Base-by-base conservation (phyloP, 1,140 invertebrate species). In the Nasonia longicornis region DNA sequence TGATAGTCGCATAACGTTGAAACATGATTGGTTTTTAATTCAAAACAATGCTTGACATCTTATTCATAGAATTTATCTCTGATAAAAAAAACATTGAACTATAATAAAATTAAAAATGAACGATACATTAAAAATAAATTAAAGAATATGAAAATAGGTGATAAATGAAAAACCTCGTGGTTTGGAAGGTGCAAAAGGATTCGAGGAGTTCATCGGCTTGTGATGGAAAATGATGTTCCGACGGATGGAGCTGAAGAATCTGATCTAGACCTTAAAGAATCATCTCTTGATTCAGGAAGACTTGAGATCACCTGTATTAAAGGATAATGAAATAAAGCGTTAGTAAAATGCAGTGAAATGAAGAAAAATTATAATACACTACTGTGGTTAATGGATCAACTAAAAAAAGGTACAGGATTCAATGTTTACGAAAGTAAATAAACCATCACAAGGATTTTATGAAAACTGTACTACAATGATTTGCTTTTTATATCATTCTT, bases 291-390 rank as follows among this genome's bases (percentile, higher is more conserved):
- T 4, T 77, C 52, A n/a, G 77, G 78, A 38, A 85, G 70, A 74
- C 48, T 75, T 79, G 85, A 84, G 31, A 87, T 85, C 26, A 87
- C 58, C 87, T 88, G 75, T 52, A 85, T 86, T 7, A 72, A 83
- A 85, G 67, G 71, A 77, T 16, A 75, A 11, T 72, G 81, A 83
- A 84, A 84, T 69, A 22, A 79, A 74, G 22, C n/a, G 38, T 81
- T 82, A 83, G 80, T 45, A 20, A 75, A 80, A 52, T 70, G 42
- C 66, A 48, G 12, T 26, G 8, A 67, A 38, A 77, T 26, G 1
- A 80, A 80, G 48, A 45, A 72, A 64, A 66, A 75, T 69, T 38
- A 81, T 16, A 22, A 10, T 77, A 81, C 64, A 82, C 20, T 58
- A 58, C 20, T 58, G 6, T 7, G 4, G 52, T 20, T 58, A 64